Evolutionary conservation across 2,888 invertebrate species (phyloP).

Genomic region (Entomobrya proxima): DNA sequence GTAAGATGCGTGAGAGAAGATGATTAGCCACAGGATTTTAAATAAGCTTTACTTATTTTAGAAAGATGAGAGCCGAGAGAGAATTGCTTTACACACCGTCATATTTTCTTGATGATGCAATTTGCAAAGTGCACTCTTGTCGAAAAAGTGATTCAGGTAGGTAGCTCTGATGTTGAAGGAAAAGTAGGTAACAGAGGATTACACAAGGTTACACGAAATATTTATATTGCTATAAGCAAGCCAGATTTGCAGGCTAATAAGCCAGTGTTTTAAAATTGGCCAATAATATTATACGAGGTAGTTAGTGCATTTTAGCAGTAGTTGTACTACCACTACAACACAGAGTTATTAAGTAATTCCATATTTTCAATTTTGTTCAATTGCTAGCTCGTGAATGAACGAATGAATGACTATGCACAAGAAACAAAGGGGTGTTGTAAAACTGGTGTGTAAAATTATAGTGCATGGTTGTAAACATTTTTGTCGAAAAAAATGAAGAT

Average conservation of each 20-base stretch:
- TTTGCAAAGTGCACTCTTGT: neutral
- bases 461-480: neutral
- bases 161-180: constrained; percentile 16
- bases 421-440: neutral
- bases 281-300: no score
- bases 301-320: no score
- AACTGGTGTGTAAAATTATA: neutral
- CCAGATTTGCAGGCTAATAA: no score
- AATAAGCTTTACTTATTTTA: neutral
- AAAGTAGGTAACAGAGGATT: constrained; percentile 6
- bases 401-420: neutral
- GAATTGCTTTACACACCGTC: neutral
- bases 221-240: no score
- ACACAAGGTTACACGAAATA: constrained; percentile 15
- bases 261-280: no score
- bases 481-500: neutral
- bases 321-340: no score
- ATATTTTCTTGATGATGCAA: neutral
- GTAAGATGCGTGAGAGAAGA: constrained; percentile 11
- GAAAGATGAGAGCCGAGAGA: neutral
- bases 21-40: neutral
- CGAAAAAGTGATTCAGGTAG: neutral
- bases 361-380: neutral
- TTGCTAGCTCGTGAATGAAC: neutral
- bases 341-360: constrained; percentile 2